Percentiles rank a stretch among this genome's conserved stretches.
phyloP scores from a whole-genome alignment of 2,888 invertebrate species.

The Calliopum simillimum region DNA sequence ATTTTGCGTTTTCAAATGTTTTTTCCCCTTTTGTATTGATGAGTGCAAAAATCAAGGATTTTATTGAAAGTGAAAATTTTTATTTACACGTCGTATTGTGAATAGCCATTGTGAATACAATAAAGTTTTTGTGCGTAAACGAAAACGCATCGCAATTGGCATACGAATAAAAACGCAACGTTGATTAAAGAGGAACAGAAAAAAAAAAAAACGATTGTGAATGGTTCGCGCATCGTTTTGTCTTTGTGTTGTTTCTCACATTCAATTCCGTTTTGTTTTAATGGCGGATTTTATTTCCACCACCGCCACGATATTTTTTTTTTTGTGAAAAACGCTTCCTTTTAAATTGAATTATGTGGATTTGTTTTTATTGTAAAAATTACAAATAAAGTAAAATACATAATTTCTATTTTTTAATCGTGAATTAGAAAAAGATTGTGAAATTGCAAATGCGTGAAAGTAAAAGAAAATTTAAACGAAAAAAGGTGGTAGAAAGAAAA shows the following conservation, averaged over 20 bases:
- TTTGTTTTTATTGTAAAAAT: no score
- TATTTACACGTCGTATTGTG: not conserved
- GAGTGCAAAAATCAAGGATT: not conserved
- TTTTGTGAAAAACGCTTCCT: not conserved
- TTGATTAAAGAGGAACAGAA: no score
- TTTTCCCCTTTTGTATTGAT: slow-evolving; percentile 36
- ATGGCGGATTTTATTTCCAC: slow-evolving; percentile 13
- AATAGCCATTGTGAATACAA: slow-evolving; percentile 16
- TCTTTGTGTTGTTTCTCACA: not conserved
- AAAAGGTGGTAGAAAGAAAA: no score
- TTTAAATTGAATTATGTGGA: not conserved
- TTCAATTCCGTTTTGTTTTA: slow-evolving; percentile 22
- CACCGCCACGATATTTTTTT: not conserved
- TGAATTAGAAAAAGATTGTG: no score
- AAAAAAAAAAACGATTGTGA: not conserved
- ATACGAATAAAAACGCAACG: not conserved
- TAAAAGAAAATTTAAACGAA: no score
- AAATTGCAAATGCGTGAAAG: no score
- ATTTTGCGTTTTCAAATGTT: slow-evolving; percentile 36
- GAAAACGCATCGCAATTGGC: slow-evolving; percentile 3
- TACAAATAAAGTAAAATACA: no score
- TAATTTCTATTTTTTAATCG: no score
- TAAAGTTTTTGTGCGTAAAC: no score
- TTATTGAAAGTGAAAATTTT: slow-evolving; percentile 30
- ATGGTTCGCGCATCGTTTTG: not conserved